phyloP scores from a whole-genome alignment of 1,140 invertebrate genomes.

The Anastatus disparis region DNA sequence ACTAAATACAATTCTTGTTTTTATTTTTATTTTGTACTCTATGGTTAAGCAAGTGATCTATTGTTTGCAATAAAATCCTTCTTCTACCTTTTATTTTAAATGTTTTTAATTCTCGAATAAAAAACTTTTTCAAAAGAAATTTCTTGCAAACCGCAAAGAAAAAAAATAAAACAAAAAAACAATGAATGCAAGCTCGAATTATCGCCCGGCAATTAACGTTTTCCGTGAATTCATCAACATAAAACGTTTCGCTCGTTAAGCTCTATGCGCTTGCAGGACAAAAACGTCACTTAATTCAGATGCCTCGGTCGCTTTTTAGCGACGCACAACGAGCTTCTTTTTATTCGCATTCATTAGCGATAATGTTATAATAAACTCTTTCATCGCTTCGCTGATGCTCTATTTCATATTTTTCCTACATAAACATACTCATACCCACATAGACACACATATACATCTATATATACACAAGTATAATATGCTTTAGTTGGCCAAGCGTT shows the following conservation, averaged over 20 bases:
- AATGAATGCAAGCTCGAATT: neutral
- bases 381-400: constrained; percentile 13
- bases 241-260: constrained; percentile 40
- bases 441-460: constrained; percentile 16
- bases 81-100: no score
- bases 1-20: no score
- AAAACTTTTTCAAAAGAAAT: no score
- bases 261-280: neutral
- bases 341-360: constrained; percentile 32
- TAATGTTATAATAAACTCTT: constrained; percentile 43
- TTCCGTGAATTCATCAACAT: constrained; percentile 40
- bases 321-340: constrained; percentile 10
- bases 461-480: constrained; percentile 35
- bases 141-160: no score
- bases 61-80: no score
- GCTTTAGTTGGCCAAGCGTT: neutral
- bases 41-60: no score
- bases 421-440: constrained; percentile 33
- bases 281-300: constrained; percentile 35
- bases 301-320: neutral
- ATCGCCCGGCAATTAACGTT: constrained; percentile 32
- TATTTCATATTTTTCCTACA: constrained; percentile 38
- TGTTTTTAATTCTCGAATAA: no score
- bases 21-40: no score
- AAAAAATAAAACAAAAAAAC: no score